Evolutionary conservation across 2,113 vertebrate genomes (phyloP), one percentile per base, ranked within the genome.

Genomic region (Trematocara unimaculatum): DNA sequence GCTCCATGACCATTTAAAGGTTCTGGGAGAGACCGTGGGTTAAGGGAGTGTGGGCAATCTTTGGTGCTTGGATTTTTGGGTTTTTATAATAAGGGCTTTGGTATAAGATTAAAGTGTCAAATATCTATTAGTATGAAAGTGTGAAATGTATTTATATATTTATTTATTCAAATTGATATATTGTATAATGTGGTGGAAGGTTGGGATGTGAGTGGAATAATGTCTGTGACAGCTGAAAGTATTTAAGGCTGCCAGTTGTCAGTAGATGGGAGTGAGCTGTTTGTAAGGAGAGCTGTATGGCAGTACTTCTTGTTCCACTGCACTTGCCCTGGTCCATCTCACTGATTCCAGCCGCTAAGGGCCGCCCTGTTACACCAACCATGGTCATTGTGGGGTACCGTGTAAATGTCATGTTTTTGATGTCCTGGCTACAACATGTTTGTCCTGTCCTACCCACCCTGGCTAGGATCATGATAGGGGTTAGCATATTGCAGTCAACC

Each of bases 111-210:
- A 60, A 60, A 11, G 56, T 56, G 23, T 33, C 29, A 60, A 60
- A 60, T 33, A 60, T 60, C 2, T 60, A 18, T 33, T 4, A 60
- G 33, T 60, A 33, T 33, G 56, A 60, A 18, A 60, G 15, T 33
- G 29, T 18, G 29, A 60, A 33, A 60, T 10, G 0, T 60, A 35
- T 35, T 8, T 8, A 0, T 58, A 1, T 58, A 31, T 58, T 60
- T 33, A 23, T 26, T 55, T 55, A 58, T 58, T 58, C 2, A 6
- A 10, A 60, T 60, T 0, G 3, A 60, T 10, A 17, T 33, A 60
- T 33, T 60, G 29, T 33, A 0, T 60, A 33, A 18, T 18, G 56
- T 33, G 56, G 56, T 17, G 56, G 29, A 60, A 60, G n/a, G n/a
- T 54, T 54, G 53, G 53, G 53, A 55, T 23, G 13, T 55, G 0